Evolutionary conservation across 2,113 vertebrate species (phyloP).

Genomic region (Planiliza haematocheilus): DNA sequence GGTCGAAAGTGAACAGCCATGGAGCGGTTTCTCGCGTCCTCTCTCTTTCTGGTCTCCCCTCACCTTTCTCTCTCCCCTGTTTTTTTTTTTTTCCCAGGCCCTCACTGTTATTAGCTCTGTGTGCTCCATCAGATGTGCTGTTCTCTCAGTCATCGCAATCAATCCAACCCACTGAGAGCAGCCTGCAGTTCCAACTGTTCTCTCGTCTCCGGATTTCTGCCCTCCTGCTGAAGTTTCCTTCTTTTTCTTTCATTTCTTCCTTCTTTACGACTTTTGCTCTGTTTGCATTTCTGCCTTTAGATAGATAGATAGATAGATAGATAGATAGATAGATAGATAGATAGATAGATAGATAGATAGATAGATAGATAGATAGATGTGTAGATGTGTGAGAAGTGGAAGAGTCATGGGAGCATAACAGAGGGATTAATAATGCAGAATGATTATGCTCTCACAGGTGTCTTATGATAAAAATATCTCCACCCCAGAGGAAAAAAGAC

Average conservation of each 20-base stretch:
- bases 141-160: conserved; percentile 71
- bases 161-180: conserved; percentile 54
- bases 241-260: conserved; percentile 1
- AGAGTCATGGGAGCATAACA: conserved; percentile 38
- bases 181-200: conserved; percentile 47
- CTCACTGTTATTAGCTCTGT: conserved; percentile 56
- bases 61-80: conserved; percentile 1
- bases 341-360: conserved; percentile 6
- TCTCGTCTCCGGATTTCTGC: conserved; percentile 33
- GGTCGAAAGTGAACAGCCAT: conserved; percentile 28
- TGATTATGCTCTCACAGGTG: conserved; percentile 75
- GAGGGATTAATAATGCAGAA: conserved; percentile 75
- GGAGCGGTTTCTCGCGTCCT: background rate
- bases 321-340: conserved; percentile 30
- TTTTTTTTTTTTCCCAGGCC: conserved; percentile 23
- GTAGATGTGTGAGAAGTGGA: too few species aligned
- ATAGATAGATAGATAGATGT: conserved; percentile 28
- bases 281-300: background rate
- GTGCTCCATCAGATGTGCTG: conserved; percentile 63
- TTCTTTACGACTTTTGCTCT: background rate
- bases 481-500: conserved; percentile 12
- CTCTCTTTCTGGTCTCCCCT: background rate
- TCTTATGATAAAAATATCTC: conserved; percentile 75
- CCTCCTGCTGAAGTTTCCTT: background rate
- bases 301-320: conserved; percentile 22